Evolutionary conservation across 1,140 invertebrate species (phyloP), one percentile per base, ranked within the genome.

Genomic region (Drosophila bocqueti): DNA sequence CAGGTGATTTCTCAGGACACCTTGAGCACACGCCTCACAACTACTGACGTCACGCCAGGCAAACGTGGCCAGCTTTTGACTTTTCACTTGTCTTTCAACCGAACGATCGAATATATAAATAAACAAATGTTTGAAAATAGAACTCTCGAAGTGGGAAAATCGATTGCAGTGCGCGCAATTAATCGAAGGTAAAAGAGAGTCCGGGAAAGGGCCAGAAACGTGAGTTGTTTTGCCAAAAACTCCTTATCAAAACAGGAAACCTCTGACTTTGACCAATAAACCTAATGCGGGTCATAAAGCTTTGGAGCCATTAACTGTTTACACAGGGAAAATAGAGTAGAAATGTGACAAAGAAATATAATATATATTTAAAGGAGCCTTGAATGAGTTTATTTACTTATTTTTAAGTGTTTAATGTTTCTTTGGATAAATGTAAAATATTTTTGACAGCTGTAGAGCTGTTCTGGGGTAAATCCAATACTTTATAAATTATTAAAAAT

Each of bases 21-120:
- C 52, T 73, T 18, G 66, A 38, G 52, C 43, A 31, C n/a, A 7
- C 38, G 5, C 24, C 36, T 7, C 29, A 15, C 45, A 60, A 13
- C 45, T 21, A 40, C 60, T 81, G 72, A 89, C 84, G 84, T 87
- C 84, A 76, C 36, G 15, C 26, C n/a, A 16, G 42, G 36, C 74
- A 76, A 45, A 59, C 74, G 73, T 34, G 54, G 64, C 64, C 62
- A 67, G 73, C 73, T 76, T 76, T 75, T 76, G 74, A 76, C 74
- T 76, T 76, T 76, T 76, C 62, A 76, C 74, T 76, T 77, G 62
- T 76, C 82, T 87, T 87, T 86, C 84, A 67, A 64, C 68, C 69
- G 76, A 80, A 73, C 59, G 76, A 65, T 73, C 73, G 71, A 43
- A 67, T 69, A 29, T 45, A 71, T 77, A 77, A 77, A 77, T 77